Evolutionary conservation across 64 coral and sea anemone species (phyloP), one percentile per base, ranked within the genome.

Genomic region (Actinia equina): DNA sequence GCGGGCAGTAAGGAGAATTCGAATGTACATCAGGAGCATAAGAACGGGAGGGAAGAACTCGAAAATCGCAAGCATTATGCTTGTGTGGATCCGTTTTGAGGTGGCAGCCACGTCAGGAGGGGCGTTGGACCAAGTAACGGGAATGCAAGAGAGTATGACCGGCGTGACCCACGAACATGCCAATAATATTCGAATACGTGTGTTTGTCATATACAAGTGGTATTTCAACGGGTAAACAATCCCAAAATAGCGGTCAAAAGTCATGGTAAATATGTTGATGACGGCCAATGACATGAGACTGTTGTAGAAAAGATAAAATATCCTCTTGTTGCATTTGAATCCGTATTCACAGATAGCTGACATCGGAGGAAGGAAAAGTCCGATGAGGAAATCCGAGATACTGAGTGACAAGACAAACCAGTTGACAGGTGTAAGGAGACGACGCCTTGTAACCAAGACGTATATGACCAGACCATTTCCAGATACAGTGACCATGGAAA

Each of bases 381-480:
- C 93, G 44, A 94, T 90, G 43, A 87, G 74, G 7, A 91, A 88
- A 86, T 94, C 93, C 17, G 93, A 85, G 15, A 94, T 64, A 17
- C 85, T 81, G 55, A 94, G 89, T 10, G 93, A 94, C 18, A 91
- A 70, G 5, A 90, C 83, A 5, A 91, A 87, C 45, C 86, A 84
- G 14, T 94, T 94, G 11, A 82, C 82, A 25, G 82, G 84, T n/a
- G 89, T 88, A 9, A 83, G 89, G 57, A 94, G 93, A 16, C 85
- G 71, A 44, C 42, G 82, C 43, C 52, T 82, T 43, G 89, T 80
- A 2, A 45, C n/a, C 46, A 94, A 80, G 42, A 94, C 89, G 59
- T 88, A 94, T 17, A 94, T 94, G 5, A 94, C 83, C 7, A 88
- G 18, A 10, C 85, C 80, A 74, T 94, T 94, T 12, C 93, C 93